These are phyloP conservation scores for Myrmecobius fasciatus DNA, from an alignment of 2,113 vertebrate species.

Conservation along the genomic window DNA sequence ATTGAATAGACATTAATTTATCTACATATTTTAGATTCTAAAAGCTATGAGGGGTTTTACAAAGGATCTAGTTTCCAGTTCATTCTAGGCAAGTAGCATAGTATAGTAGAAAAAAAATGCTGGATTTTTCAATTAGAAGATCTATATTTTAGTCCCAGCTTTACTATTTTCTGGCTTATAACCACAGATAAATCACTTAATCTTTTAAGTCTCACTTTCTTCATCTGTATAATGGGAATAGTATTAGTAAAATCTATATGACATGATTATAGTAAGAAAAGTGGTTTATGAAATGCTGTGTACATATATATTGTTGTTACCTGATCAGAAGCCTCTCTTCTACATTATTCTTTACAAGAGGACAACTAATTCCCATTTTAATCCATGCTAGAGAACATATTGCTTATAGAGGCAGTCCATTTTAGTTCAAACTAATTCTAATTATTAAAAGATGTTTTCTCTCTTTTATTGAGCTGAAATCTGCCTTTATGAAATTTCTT, in stretches of 20 bases:
- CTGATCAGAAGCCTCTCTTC: neutral
- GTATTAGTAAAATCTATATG: neutral
- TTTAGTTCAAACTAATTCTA: neutral
- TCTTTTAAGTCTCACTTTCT: neutral
- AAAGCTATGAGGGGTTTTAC: neutral
- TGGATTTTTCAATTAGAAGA: neutral
- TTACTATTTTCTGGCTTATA: neutral
- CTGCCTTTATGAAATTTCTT: neutral
- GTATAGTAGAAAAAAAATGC: neutral
- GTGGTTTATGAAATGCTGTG: neutral
- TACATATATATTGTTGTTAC: neutral
- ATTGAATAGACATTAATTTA: constrained; percentile 61
- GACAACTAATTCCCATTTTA: neutral
- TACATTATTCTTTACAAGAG: neutral
- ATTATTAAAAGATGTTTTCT: neutral
- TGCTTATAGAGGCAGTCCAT: neutral
- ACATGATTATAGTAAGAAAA: neutral
- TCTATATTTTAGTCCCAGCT: neutral
- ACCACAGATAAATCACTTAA: neutral
- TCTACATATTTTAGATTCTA: constrained; percentile 2
- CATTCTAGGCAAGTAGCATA: neutral
- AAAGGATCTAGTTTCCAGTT: neutral
- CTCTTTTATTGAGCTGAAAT: neutral
- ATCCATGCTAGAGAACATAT: neutral
- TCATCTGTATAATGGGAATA: neutral